phyloP scores from a whole-genome alignment of 2,113 vertebrate genomes.

The Hippolais icterina region DNA sequence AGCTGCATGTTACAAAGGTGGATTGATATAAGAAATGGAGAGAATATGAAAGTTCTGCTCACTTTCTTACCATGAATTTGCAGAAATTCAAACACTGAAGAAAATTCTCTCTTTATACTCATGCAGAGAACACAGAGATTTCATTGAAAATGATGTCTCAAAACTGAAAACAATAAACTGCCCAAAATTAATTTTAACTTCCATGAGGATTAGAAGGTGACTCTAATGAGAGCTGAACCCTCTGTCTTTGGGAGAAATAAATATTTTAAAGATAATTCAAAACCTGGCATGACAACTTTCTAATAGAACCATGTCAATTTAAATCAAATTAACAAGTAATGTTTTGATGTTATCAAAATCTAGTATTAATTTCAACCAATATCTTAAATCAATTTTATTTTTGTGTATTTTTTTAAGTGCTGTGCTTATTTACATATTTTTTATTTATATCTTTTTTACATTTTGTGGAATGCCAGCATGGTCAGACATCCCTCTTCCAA shows the following conservation, averaged over 20 bases:
- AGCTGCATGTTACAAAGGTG: not conserved
- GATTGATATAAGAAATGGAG: not conserved
- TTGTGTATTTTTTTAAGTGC: not conserved
- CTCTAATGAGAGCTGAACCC: not conserved
- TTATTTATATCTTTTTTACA: not conserved
- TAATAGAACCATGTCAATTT: not conserved
- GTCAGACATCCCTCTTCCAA: not conserved
- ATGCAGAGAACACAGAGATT: not conserved
- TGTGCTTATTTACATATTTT: not conserved
- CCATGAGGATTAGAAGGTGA: not conserved
- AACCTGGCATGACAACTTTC: not conserved
- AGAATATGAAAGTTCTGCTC: not conserved
- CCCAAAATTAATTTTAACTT: not conserved
- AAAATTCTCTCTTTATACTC: not conserved
- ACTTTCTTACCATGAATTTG: not conserved
- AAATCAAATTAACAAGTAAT: not conserved
- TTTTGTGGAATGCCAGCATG: not conserved
- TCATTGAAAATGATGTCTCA: not conserved
- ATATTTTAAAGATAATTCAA: not conserved
- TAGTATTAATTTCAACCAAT: not conserved
- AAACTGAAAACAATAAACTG: not conserved
- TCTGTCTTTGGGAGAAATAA: not conserved
- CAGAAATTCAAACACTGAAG: not conserved
- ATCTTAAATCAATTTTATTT: not conserved
- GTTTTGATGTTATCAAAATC: not conserved